Conservation (phyloP, 2,888 invertebrate species). For the Dione vanillae region DNA sequence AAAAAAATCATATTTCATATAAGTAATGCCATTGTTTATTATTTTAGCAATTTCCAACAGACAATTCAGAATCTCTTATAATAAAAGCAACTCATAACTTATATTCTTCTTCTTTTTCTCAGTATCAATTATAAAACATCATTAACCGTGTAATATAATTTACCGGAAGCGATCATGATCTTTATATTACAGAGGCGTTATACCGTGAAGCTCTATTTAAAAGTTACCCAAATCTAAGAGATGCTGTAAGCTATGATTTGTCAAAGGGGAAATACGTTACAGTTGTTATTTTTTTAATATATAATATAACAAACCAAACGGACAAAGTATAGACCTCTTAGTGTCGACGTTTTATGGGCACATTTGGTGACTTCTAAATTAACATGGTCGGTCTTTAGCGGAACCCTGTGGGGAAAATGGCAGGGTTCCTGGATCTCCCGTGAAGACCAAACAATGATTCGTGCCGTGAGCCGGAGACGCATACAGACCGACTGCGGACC, state of each 20-base stretch:
- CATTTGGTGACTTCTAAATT: slow-evolving; percentile 74
- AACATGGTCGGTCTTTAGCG: slow-evolving; percentile 78
- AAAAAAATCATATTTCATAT: not conserved
- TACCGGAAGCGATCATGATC: not conserved
- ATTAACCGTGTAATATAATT: not conserved
- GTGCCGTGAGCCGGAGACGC: slow-evolving; percentile 60
- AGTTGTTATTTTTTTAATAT: slow-evolving; percentile 4
- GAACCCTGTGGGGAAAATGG: slow-evolving; percentile 78
- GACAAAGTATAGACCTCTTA: slow-evolving; percentile 58
- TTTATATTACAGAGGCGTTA: slow-evolving; percentile 1
- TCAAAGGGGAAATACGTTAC: not conserved
- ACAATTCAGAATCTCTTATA: not conserved
- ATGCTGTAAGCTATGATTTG: not conserved
- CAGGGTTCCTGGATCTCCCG: slow-evolving; percentile 79
- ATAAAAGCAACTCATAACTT: not conserved
- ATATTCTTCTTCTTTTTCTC: too few relatives aligned
- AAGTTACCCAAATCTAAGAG: not conserved
- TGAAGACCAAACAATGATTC: slow-evolving; percentile 71
- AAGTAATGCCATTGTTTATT: not conserved
- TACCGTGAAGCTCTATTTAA: not conserved
- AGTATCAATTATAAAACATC: not conserved
- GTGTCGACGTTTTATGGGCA: slow-evolving; percentile 66
- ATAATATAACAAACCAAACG: slow-evolving; percentile 9
- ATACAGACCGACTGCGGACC: slow-evolving; percentile 63
- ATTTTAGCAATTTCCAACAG: not conserved